phyloP scores from a whole-genome alignment of 2,888 invertebrate species.

The Oligia latruncula region DNA sequence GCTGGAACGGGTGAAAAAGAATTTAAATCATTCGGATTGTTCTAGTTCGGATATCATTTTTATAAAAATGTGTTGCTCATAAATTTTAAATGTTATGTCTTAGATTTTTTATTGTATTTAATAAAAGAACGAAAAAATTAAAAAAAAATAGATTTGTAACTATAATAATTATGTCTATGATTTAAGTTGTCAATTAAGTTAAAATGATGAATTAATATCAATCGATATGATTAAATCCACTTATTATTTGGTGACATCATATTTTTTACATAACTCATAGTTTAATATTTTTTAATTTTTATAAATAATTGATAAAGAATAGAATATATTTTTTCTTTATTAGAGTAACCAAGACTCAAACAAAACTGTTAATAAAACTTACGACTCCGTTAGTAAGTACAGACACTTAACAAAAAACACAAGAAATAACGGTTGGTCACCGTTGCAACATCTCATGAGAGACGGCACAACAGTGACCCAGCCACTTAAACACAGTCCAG shows the following conservation, averaged over 20 bases:
- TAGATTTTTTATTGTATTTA: slow-evolving; percentile 35
- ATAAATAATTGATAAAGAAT: not conserved
- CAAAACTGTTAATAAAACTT: too few relatives aligned
- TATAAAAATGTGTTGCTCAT: slow-evolving; percentile 45
- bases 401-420: too few relatives aligned
- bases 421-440: too few relatives aligned
- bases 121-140: slow-evolving; percentile 1
- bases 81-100: slow-evolving; percentile 14
- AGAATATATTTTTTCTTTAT: too few relatives aligned
- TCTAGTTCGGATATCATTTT: slow-evolving; percentile 31
- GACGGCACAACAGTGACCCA: too few relatives aligned
- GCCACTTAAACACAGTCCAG: too few relatives aligned
- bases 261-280: not conserved
- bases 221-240: not conserved
- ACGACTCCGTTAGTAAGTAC: too few relatives aligned
- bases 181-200: slow-evolving; percentile 34
- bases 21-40: slow-evolving; percentile 37
- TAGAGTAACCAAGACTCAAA: too few relatives aligned
- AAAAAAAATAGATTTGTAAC: not conserved
- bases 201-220: not conserved
- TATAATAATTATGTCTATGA: not conserved
- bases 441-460: too few relatives aligned
- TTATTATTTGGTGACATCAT: slow-evolving; percentile 2
- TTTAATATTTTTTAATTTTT: too few relatives aligned
- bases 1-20: slow-evolving; percentile 21